Evolutionary conservation across 2,113 vertebrate genomes (phyloP), one percentile per base, ranked within the genome.

Genomic region (Pipa parva): DNA sequence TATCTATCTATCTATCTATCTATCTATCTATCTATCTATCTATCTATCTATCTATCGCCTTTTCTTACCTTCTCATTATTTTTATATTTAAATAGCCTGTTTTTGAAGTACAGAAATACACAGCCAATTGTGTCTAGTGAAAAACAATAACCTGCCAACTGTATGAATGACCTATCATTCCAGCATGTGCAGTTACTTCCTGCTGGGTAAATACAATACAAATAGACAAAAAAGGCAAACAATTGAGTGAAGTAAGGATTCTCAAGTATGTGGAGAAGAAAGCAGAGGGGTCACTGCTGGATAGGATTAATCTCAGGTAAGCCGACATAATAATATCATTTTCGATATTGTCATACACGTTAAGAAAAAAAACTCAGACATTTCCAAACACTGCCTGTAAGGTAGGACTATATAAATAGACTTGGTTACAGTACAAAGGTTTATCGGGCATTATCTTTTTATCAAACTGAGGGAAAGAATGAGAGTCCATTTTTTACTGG

Each of bases 401-500:
- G 80, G 72, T 76, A 75, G 79, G 79, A 78, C 84, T 85, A 80
- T 84, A 81, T 84, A 81, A 83, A 81, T 74, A 82, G 79, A 85
- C 77, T 79, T 72, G 37, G 36, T 66, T 75, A 76, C 76, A 85
- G 83, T 84, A 84, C n/a, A 76, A 78, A 84, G 21, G 83, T 87
- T 86, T 81, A 85, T 67, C 81, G 80, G 78, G 77, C 76, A 83
- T 79, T 75, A 78, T 82, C 85, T 74, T 74, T 81, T 81, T 73
- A 81, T 83, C 84, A 74, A 81, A 72, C 74, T 48, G 71, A 73
- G 76, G 37, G 49, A 66, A 48, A 33, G 2, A 80, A n/a, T n/a
- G n/a, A 79, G 82, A 82, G 83, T 78, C 82, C 76, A 73, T 81
- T 87, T 85, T 84, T 84, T 81, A 31, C 84, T 58, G 36, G 79